A percentile compares a stretch with the other conserved stretches of the same genome.
Evolutionary conservation across 2,797 vertebrate genomes (phyloP).

Genomic region (Cyprinella venusta): DNA sequence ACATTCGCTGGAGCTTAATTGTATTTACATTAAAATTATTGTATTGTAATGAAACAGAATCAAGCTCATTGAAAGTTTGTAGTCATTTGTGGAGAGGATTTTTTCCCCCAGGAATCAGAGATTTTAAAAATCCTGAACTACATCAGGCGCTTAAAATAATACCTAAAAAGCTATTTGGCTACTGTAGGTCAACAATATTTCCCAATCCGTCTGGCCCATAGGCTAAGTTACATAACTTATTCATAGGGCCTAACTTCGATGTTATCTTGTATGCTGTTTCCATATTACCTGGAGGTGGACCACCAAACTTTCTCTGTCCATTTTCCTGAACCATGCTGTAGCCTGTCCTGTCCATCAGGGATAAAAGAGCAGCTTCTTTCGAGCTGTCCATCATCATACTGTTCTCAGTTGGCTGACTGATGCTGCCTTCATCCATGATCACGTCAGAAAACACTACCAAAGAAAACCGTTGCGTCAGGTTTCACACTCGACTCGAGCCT

Average conservation of each 20-base stretch:
- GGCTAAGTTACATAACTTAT: background rate
- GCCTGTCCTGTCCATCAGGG: constrained; percentile 89
- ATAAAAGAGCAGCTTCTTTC: constrained; percentile 85
- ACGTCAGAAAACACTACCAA: constrained; percentile 39
- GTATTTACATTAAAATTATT: background rate
- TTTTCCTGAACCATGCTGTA: constrained; percentile 95
- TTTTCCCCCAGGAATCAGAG: background rate
- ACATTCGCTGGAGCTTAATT: background rate
- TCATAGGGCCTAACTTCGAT: background rate
- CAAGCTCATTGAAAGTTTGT: background rate
- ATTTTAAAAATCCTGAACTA: background rate
- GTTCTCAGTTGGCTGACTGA: constrained; percentile 68
- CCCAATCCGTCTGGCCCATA: background rate
- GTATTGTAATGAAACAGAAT: background rate
- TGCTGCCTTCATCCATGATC: constrained; percentile 75
- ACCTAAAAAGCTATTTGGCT: background rate
- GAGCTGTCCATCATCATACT: constrained; percentile 68
- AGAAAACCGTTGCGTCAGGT: constrained; percentile 1
- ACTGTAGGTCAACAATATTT: background rate
- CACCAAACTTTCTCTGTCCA: constrained; percentile 94
- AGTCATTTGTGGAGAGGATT: background rate
- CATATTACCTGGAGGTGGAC: constrained; percentile 89
- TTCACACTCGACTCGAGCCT: background rate
- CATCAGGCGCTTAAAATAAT: background rate
- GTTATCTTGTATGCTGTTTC: background rate